Evolutionary conservation across 2,888 invertebrate species (phyloP).

Genomic region (Rhogogaster chlorosoma): DNA sequence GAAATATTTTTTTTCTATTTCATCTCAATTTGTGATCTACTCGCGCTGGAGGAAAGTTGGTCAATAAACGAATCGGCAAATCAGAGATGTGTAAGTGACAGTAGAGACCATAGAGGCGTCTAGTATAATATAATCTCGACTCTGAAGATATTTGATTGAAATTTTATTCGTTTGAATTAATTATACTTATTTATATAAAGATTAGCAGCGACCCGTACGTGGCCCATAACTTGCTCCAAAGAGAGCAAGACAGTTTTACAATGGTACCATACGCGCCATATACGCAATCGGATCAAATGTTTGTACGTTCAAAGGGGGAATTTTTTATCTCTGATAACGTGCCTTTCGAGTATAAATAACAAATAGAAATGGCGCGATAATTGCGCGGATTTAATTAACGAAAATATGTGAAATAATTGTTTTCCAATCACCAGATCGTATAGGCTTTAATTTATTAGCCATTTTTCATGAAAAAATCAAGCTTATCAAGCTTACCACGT

Average conservation of each 20-base stretch:
- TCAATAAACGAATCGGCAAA: background rate
- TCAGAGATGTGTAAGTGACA: background rate
- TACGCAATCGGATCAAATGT: background rate
- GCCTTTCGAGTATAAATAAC: background rate
- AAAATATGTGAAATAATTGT: background rate
- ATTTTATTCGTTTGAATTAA: slow-evolving; percentile 1
- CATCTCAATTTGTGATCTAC: background rate
- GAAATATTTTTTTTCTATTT: background rate
- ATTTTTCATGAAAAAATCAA: background rate
- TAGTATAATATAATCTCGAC: background rate
- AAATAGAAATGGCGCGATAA: background rate
- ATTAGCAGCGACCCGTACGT: background rate
- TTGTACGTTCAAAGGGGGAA: background rate
- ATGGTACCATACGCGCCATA: background rate
- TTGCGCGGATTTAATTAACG: background rate
- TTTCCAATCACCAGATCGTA: no score
- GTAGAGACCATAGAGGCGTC: background rate
- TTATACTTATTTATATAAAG: background rate
- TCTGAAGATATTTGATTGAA: background rate
- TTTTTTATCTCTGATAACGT: background rate
- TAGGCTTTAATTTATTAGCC: background rate
- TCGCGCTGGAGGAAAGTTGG: background rate
- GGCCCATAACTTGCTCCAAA: background rate
- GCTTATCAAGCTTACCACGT: slow-evolving; percentile 13
- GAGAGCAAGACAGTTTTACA: background rate